These are phyloP conservation scores for Syngnathus rostellatus DNA, from an alignment of 2,797 vertebrate species.

Conservation along the genomic window DNA sequence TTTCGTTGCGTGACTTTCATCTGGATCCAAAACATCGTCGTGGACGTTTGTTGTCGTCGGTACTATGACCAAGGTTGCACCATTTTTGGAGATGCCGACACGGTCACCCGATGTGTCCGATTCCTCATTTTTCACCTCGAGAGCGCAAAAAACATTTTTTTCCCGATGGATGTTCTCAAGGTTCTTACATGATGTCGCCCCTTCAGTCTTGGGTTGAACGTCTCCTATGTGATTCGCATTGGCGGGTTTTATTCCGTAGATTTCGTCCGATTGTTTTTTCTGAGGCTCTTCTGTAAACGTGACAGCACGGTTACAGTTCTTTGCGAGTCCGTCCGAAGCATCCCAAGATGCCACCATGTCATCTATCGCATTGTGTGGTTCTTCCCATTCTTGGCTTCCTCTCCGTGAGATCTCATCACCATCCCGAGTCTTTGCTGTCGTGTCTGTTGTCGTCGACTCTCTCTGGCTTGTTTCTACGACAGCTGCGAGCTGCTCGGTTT, in stretches of 20 bases:
- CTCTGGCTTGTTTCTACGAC: slow-evolving; percentile 57
- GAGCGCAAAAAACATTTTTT: not conserved
- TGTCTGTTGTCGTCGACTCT: slow-evolving; percentile 51
- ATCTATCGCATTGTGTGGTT: slow-evolving; percentile 45
- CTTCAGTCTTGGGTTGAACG: slow-evolving; percentile 1
- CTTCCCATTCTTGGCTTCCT: slow-evolving; percentile 49
- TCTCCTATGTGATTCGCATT: slow-evolving; percentile 12
- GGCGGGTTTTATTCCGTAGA: slow-evolving; percentile 19
- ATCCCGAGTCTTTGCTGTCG: slow-evolving; percentile 42
- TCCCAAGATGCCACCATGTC: slow-evolving; percentile 67
- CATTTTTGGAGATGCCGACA: slow-evolving; percentile 10
- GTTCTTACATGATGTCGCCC: not conserved
- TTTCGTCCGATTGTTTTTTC: slow-evolving; percentile 15
- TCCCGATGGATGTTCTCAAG: not conserved
- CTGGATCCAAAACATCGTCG: not conserved
- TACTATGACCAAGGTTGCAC: slow-evolving; percentile 1
- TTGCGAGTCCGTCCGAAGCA: slow-evolving; percentile 33
- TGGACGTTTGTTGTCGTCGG: not conserved
- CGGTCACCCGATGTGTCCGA: slow-evolving; percentile 1
- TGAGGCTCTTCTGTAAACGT: slow-evolving; percentile 19
- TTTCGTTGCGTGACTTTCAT: not conserved
- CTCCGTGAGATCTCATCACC: slow-evolving; percentile 55
- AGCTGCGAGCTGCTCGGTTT: slow-evolving; percentile 30
- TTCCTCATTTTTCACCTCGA: slow-evolving; percentile 11
- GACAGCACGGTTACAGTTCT: slow-evolving; percentile 10